Conservation (phyloP, 2,113 vertebrate species). For the Tinamus guttatus region DNA sequence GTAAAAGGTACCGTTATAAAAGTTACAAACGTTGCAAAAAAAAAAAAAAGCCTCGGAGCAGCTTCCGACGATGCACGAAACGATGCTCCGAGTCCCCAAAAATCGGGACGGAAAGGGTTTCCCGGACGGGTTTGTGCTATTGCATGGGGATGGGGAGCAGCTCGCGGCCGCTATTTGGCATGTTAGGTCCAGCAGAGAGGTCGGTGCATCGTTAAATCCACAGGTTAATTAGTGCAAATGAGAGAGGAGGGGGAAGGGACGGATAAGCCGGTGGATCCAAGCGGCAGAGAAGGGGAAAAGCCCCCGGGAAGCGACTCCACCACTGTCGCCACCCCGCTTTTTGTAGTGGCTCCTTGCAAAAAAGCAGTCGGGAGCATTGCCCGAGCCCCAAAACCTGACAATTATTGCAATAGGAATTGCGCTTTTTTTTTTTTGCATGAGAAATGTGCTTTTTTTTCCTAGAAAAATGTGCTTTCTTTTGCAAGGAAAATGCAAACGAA, state of each 20-base stretch:
- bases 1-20: conserved; percentile 35
- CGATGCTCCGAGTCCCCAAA: no score
- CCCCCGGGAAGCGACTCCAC: no score
- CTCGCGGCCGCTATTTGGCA: conserved; percentile 5
- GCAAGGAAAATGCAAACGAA: no score
- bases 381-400: neutral
- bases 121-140: no score
- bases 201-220: neutral
- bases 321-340: no score
- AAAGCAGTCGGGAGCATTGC: no score
- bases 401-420: conserved; percentile 49
- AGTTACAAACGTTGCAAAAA: neutral
- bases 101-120: no score
- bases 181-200: neutral
- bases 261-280: fast-evolving
- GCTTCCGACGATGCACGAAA: no score
- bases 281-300: neutral
- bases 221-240: conserved; percentile 62
- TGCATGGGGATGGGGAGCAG: neutral
- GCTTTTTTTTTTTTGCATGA: neutral
- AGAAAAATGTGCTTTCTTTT: no score
- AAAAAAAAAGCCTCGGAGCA: no score
- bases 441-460: no score
- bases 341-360: no score
- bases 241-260: neutral